Evolutionary conservation across 2,113 vertebrate species (phyloP), one percentile per base, ranked within the genome.

Genomic region (Hippocampus barbouri): DNA sequence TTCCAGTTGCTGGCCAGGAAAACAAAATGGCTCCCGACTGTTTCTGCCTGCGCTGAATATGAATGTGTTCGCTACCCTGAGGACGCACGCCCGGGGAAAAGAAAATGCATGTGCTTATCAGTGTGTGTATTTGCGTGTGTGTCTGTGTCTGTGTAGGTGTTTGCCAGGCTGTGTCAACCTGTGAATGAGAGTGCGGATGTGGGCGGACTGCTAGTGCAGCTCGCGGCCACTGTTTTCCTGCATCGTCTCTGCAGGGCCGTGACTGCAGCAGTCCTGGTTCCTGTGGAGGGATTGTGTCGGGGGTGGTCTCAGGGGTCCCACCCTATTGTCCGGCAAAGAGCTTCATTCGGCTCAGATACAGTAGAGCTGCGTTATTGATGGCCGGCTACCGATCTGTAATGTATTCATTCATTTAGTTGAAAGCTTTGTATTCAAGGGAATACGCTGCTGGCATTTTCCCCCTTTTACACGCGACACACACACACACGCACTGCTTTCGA

Each of bases 401-500:
- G 78, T 86, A 90, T 90, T 88, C 79, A 86, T 89, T 85, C 72
- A 90, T 91, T 89, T 87, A 83, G 84, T 85, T 89, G 83, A 89
- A 89, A 90, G 88, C 82, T 76, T 89, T 79, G 85, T 84, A 85
- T 85, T 73, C 74, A 38, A 69, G 76, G 70, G 76, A 71, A 85
- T 72, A 79, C 73, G 66, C 65, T n/a, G 64, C 75, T 80, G 71
- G 69, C 69, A 68, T 45, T 27, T 41, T 65, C 34, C 66, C 72
- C 25, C 30, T 8, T 30, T 47, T 10, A 45, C 66, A 45, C 38
- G 40, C 57, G 30, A n/a, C 45, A 21, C 61, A 59, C 51, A 59
- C 51, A 59, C 69, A 76, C 47, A 53, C 56, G 70, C 57, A 51
- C 66, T 61, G 45, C 18, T 43, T 49, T 4, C 34, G 23, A 61